Evolutionary conservation across 2,797 vertebrate genomes (phyloP), one percentile per base, ranked within the genome.

Genomic region (Ceryle rudis): DNA sequence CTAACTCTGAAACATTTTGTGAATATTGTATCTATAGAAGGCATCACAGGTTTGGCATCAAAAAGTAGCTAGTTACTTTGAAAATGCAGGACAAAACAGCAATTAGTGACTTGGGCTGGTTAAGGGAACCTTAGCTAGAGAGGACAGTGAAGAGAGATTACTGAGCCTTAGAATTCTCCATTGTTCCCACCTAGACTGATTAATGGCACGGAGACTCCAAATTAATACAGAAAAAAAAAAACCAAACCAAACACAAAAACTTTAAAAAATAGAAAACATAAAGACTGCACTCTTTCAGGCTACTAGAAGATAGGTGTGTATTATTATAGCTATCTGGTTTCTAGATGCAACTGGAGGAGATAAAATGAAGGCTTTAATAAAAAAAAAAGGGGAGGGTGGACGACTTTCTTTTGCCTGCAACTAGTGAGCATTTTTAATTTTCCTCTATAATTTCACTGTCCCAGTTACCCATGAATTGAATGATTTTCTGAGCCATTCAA

Each of bases 161-260:
- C 8, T 39, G 22, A 55, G 1, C 26, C 0, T 41, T 58, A 12
- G 6, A 23, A 26, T n/a, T 81, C 14, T 60, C 5, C 19, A 12
- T 2, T 37, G 80, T 55, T 69, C 21, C 21, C 8, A 14, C 5
- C 9, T 57, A 46, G 46, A 46, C 46, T 46, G 25, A 51, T 42
- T 33, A 67, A 49, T 35, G 10, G 11, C 31, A 67, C 29, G 17
- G 25, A 55, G 2, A 58, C 0, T 0, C 11, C 37, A 10, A 5
- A 4, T 16, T 47, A 29, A 62, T 37, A 16, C 15, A 10, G 44
- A 11, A 46, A 46, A 46, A 44, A 21, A 46, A 46, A 46, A 11
- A 22, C 20, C 20, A 11, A 46, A 46, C 20, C 44, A 46, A 46
- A 11, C 21, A 46, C 21, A 46, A 46, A 22, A 11, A 22, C 20